Conservation (phyloP, 2,113 vertebrate genomes). For the Equus przewalskii region DNA sequence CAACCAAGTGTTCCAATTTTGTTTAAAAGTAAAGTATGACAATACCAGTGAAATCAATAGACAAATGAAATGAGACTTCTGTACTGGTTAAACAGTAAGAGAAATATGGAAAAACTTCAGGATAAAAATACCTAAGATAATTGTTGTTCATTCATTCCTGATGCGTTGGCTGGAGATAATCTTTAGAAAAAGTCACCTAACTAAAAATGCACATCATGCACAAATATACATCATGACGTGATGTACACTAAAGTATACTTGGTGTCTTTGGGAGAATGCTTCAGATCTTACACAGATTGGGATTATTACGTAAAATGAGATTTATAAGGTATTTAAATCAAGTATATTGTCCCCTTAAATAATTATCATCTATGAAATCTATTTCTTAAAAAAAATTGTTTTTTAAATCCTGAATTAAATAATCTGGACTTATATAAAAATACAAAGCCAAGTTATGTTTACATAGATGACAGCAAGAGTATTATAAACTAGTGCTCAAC, state of each 20-base stretch:
- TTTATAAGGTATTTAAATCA: slow-evolving; percentile 11
- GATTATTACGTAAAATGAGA: slow-evolving; percentile 30
- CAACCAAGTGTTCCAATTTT: slow-evolving; percentile 56
- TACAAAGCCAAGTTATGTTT: slow-evolving; percentile 9
- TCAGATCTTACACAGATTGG: not conserved
- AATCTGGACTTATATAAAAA: slow-evolving; percentile 28
- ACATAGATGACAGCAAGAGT: not conserved
- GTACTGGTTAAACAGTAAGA: slow-evolving; percentile 19
- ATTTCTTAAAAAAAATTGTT: slow-evolving; percentile 11
- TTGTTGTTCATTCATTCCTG: not conserved
- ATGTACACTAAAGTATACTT: not conserved
- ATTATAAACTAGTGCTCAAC: slow-evolving; percentile 16
- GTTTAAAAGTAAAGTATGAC: slow-evolving; percentile 56
- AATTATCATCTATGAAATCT: slow-evolving; percentile 46
- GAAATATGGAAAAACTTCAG: slow-evolving; percentile 39
- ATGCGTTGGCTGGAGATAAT: slow-evolving; percentile 9
- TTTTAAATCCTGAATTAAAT: slow-evolving; percentile 52
- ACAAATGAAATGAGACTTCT: slow-evolving; percentile 21
- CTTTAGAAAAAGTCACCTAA: slow-evolving; percentile 55
- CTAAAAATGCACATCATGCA: not conserved
- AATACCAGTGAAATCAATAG: slow-evolving; percentile 29
- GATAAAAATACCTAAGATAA: slow-evolving; percentile 54
- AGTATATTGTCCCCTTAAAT: not conserved
- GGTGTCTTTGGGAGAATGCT: not conserved
- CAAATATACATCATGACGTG: not conserved